Evolutionary conservation across 37 sponge, comb jelly and placozoan species (phyloP), one percentile per base, ranked within the genome.

Genomic region (Axinella damicornis): DNA sequence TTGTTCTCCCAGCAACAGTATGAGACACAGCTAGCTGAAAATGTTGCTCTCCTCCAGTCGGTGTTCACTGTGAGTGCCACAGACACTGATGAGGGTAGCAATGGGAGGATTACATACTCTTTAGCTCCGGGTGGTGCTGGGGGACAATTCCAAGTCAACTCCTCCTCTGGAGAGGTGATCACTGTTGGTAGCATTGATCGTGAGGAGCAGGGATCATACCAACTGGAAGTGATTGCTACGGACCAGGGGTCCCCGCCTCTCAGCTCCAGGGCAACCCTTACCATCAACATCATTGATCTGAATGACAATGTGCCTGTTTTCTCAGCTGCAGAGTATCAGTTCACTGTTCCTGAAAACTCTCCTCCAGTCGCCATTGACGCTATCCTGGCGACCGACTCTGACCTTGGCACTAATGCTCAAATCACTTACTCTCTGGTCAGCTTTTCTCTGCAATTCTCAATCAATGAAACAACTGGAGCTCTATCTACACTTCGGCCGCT

Each of bases 301-400:
- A 91, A 91, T 76, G 93, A 92, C 52, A 79, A 92, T 57, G 5
- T 71, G 5, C 93, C 93, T 28, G 59, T 74, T 2, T 92, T 92
- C 37, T 53, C 36, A 36, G 64, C 53, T 18, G 2, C 71, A 24
- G 31, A 38, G n/a, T 88, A 81, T 66, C 15, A 56, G 28, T 73
- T 77, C 14, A 60, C 37, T 35, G 58, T 85, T 28, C 6, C 15
- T 60, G 94, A 93, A 37, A 83, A 82, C 65, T 22, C 31, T 5
- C 11, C 83, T 0, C 21, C 61, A 0, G 60, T 25, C 22, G 56
- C 36, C 4, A n/a, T 93, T 39, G 65, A 69, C 16, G 40, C 24
- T 19, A 69, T 86, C 13, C 37, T 78, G 30, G 94, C 94, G 21
- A 76, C 57, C 69, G 94, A 93, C 40, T 35, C 18, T 18, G 94